Base-by-base conservation (phyloP, 2,888 invertebrate genomes). In the Brenthis hecate region DNA sequence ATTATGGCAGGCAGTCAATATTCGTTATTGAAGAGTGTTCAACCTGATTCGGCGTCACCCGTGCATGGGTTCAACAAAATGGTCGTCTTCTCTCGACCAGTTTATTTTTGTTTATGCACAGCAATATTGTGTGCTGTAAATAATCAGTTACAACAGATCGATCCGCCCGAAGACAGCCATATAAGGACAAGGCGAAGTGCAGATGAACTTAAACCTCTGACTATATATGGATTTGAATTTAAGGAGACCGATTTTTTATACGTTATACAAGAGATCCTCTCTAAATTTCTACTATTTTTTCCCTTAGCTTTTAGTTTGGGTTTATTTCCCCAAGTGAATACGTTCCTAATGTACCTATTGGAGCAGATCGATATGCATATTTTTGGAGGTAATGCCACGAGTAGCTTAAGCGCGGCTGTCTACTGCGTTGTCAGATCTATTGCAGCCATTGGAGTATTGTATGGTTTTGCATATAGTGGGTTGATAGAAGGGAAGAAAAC, bases 1-100 rank as follows among this genome's bases (percentile, higher is more conserved):
- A 97, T 99, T n/a, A 98, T 99, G 78, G 99, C 99, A 0, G 97
- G 98, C 16, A 98, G 99, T 81, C 99, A 99, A 87, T 99, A 99
- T 88, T 99, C 98, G 0, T 91, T 99, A 75, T 90, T 99, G 74
- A 99, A 99, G 91, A 99, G 99, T 76, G 99, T 99, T 1, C 99
- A 99, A 83, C 99, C 99, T 0, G 99, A 99, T 88, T 98, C 99
- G 0, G 97, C 99, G 0, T 99, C 99, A 2, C 99, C 99, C 0
- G 98, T 99, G 53, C 99, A 99, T 87, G 99, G 99, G 13, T 99
- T 98, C 83, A 99, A 99, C 86, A 96, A 97, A 79, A 96, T 98
- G 78, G 98, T 99, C 51, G 97, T 98, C 50, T 99, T 98, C 85
- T 98, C 98, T 28, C 94, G 98, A 72, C 98, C 99, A 6, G 96